These are phyloP conservation scores for Hipparchia semele DNA, from an alignment of 2,888 invertebrate genomes.

Conservation along the genomic window DNA sequence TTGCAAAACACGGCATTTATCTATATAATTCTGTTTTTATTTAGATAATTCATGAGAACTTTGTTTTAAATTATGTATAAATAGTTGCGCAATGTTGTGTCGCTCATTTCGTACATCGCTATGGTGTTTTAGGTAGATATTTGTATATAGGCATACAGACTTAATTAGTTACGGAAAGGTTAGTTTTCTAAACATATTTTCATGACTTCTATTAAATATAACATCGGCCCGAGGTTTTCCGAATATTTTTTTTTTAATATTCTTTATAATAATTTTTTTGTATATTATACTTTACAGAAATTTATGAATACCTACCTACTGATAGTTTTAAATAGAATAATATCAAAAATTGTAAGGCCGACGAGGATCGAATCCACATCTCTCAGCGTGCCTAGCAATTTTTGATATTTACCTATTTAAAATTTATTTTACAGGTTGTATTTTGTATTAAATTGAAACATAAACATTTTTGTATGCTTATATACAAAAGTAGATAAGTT, in stretches of 20 bases:
- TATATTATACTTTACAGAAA: neutral
- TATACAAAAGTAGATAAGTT: slow-evolving; percentile 29
- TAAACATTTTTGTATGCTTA: slow-evolving; percentile 27
- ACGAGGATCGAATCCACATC: no score
- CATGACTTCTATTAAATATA: neutral
- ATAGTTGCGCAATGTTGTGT: neutral
- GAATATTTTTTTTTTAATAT: neutral
- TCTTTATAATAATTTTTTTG: neutral
- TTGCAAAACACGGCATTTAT: slow-evolving; percentile 2
- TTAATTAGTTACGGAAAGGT: neutral
- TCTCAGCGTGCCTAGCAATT: no score
- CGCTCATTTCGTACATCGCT: neutral
- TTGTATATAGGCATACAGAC: slow-evolving; percentile 19
- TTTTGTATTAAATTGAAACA: no score
- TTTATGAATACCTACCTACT: no score
- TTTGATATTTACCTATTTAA: no score
- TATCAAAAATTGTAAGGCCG: no score
- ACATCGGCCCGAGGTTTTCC: neutral
- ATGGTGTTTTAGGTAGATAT: neutral
- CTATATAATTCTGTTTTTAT: slow-evolving; percentile 1
- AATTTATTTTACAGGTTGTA: no score
- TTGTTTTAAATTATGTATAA: neutral
- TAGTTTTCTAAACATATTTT: no score
- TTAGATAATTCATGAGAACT: neutral
- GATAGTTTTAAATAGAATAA: no score